These are phyloP conservation scores for Macheiramphus alcinus DNA, from an alignment of 2,113 vertebrate species.

Conservation along the genomic window DNA sequence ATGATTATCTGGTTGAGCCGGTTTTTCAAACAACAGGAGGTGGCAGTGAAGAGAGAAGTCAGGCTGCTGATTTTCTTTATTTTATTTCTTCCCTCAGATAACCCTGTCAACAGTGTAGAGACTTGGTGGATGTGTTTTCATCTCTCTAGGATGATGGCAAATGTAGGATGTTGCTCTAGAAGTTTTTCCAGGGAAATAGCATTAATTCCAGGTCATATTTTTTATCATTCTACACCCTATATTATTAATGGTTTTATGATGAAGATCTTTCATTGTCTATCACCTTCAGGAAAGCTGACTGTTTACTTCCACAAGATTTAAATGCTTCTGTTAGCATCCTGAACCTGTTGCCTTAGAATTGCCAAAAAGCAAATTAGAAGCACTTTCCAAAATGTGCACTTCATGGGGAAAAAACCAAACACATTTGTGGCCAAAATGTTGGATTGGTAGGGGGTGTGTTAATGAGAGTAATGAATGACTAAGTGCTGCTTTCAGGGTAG, in stretches of 20 bases:
- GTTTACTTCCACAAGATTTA: background rate
- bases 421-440: background rate
- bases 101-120: background rate
- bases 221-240: background rate
- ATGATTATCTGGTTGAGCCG: background rate
- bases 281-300: background rate
- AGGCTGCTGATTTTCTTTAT: background rate
- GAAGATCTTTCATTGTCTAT: background rate
- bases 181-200: background rate
- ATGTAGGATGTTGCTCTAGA: background rate
- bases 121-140: background rate
- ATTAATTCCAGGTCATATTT: background rate
- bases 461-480: background rate
- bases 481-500: background rate
- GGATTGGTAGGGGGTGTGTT: background rate
- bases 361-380: background rate
- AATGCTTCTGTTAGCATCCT: background rate
- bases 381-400: background rate
- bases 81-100: background rate
- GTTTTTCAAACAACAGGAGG: background rate
- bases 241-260: background rate
- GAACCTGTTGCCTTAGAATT: background rate
- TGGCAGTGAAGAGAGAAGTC: background rate
- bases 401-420: rapidly evolving
- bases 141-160: background rate